Evolutionary conservation across 2,113 vertebrate species (phyloP).

Genomic region (Daubentonia madagascariensis): DNA sequence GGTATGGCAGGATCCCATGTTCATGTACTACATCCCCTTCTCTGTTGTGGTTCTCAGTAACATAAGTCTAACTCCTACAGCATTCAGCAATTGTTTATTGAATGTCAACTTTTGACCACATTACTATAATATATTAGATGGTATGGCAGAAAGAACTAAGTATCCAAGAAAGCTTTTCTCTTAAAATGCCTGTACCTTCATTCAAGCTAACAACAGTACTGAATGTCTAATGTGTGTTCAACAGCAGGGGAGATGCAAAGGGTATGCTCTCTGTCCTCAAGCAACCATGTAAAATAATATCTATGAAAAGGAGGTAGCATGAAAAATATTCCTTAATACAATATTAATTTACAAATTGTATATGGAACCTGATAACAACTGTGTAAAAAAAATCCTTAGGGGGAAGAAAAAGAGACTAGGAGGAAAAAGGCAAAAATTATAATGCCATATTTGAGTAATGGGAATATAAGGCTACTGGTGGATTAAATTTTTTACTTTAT

Average conservation of each 20-base stretch:
- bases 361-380: neutral
- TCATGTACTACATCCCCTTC: neutral
- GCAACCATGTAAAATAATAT: neutral
- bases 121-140: neutral
- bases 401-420: neutral
- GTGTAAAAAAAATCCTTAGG: neutral
- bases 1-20: rapidly evolving
- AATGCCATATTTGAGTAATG: neutral
- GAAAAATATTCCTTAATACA: neutral
- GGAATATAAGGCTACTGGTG: neutral
- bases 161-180: neutral
- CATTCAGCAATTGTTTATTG: neutral
- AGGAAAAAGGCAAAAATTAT: neutral
- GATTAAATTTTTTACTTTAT: neutral
- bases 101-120: neutral
- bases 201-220: neutral
- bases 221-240: neutral
- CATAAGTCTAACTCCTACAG: neutral
- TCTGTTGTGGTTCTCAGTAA: neutral
- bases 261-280: neutral
- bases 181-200: neutral
- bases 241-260: slow-evolving; percentile 32
- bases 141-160: neutral
- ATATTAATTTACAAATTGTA: slow-evolving; percentile 47
- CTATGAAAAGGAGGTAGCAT: neutral